These are phyloP conservation scores for Lepidochitona cinerea DNA, from an alignment of 2,888 invertebrate species.

Conservation along the genomic window DNA sequence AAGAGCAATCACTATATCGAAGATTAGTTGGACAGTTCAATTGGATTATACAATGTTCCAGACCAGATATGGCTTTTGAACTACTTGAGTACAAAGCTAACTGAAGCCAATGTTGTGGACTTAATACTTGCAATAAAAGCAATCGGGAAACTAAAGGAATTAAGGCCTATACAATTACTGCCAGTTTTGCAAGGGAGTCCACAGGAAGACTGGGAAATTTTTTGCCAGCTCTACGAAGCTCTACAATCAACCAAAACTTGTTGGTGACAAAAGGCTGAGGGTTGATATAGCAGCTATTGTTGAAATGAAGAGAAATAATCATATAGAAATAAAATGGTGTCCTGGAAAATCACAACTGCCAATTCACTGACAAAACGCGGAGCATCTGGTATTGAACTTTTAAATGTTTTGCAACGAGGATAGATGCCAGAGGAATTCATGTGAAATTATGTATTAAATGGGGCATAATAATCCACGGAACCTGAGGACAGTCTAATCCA, in stretches of 20 bases:
- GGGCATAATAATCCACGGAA: neutral
- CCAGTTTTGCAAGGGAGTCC: neutral
- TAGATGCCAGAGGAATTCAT: neutral
- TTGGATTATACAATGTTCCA: conserved; percentile 30
- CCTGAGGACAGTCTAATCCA: neutral
- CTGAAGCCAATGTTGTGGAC: conserved; percentile 11
- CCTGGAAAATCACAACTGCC: too few species aligned
- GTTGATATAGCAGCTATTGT: too few species aligned
- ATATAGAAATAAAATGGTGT: too few species aligned
- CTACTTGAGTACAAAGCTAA: conserved; percentile 25
- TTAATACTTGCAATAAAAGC: conserved; percentile 14
- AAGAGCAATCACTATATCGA: conserved; percentile 19
- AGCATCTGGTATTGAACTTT: neutral
- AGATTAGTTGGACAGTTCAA: conserved; percentile 22
- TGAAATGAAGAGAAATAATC: too few species aligned
- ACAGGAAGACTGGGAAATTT: neutral
- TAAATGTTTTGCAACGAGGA: neutral
- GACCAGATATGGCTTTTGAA: too few species aligned
- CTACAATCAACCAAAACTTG: neutral
- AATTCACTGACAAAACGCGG: neutral
- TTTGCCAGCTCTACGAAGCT: too few species aligned
- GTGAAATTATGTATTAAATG: neutral
- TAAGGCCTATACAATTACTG: too few species aligned
- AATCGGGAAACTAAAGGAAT: too few species aligned
- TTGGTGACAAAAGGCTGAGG: neutral